A percentile compares a stretch with the other conserved stretches of the same genome.
Conservation (phyloP, 35 echinoderm and acorn worm species). For the Lytechinus variegatus region DNA sequence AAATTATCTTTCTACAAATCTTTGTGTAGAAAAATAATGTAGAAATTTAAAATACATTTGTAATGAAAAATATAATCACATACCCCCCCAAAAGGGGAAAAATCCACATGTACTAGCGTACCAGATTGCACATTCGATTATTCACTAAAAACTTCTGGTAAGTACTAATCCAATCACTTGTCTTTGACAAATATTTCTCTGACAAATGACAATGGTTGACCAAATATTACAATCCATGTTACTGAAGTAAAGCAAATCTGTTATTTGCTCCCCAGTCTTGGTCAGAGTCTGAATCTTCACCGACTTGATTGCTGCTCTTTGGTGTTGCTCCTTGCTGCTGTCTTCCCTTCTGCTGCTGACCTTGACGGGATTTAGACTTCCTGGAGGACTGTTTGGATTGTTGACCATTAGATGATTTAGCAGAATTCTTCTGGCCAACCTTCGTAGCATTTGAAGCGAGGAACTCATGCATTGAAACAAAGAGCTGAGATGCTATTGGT, state of each 20-base stretch:
- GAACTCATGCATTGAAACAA: conserved; percentile 18
- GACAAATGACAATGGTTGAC: too few species aligned
- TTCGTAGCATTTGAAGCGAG: not conserved
- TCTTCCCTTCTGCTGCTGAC: not conserved
- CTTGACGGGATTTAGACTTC: not conserved
- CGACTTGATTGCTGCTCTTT: not conserved
- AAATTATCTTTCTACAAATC: too few species aligned
- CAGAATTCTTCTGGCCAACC: not conserved
- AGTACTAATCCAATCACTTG: too few species aligned
- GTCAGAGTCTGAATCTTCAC: conserved; percentile 9
- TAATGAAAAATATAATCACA: too few species aligned
- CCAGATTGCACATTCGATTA: too few species aligned
- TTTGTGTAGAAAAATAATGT: too few species aligned
- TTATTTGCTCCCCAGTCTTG: not conserved
- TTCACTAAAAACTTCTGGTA: too few species aligned
- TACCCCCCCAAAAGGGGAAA: too few species aligned
- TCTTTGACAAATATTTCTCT: not conserved
- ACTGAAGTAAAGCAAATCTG: not conserved
- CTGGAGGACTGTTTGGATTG: not conserved
- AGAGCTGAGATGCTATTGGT: not conserved
- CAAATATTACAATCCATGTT: not conserved
- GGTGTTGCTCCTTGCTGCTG: not conserved
- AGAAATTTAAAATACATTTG: too few species aligned
- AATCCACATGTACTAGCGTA: too few species aligned
- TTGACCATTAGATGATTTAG: not conserved